Evolutionary conservation across 2,888 invertebrate species (phyloP).

Genomic region (Perizoma affinitatum): DNA sequence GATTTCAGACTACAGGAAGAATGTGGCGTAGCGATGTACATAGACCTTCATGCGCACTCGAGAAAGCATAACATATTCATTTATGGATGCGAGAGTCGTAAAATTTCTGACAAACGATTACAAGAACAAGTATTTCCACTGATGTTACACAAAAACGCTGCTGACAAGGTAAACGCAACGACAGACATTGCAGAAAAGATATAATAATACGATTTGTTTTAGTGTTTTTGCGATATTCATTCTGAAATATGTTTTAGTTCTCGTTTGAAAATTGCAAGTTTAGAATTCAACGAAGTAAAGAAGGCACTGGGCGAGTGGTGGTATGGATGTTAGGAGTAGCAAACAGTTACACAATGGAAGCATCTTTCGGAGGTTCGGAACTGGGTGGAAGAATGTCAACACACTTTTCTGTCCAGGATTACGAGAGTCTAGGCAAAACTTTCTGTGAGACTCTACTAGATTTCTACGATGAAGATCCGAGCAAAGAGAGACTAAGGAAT

Average conservation of each 20-base stretch:
- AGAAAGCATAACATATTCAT: constrained; percentile 97
- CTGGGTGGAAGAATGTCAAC: constrained; percentile 91
- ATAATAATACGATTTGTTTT: background rate
- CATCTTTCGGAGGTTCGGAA: constrained; percentile 96
- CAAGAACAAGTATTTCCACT: constrained; percentile 97
- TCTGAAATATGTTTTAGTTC: constrained; percentile 85
- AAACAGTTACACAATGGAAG: constrained; percentile 98
- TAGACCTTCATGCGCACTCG: constrained; percentile 97
- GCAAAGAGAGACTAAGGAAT: constrained; percentile 90
- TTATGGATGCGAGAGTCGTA: constrained; percentile 96
- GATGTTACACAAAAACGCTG: constrained; percentile 96
- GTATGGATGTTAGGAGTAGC: constrained; percentile 98
- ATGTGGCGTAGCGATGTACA: constrained; percentile 95
- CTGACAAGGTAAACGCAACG: constrained; percentile 88
- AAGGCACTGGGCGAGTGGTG: constrained; percentile 97
- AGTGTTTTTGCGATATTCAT: background rate
- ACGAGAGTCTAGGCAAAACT: constrained; percentile 90
- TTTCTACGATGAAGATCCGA: constrained; percentile 94
- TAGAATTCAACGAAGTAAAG: constrained; percentile 95
- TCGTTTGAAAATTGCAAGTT: constrained; percentile 97
- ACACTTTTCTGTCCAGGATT: constrained; percentile 90
- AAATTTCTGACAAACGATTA: constrained; percentile 90
- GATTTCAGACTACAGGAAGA: constrained; percentile 91
- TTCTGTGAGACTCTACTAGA: constrained; percentile 97
- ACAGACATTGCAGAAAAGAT: background rate